Evolutionary conservation across 2,113 vertebrate species (phyloP).

Genomic region (Onychorhynchus coronatus): DNA sequence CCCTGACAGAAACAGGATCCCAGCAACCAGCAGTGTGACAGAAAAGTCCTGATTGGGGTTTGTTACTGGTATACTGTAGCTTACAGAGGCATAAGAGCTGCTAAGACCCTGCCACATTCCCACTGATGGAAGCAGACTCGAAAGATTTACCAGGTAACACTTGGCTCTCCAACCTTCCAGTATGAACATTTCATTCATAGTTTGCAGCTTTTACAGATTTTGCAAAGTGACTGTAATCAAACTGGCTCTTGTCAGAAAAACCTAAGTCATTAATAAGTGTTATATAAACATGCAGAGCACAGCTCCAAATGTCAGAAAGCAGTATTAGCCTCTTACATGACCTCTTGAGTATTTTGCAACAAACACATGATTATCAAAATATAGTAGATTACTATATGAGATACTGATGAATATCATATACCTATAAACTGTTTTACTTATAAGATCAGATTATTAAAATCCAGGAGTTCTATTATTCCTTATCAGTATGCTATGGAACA

Average conservation of each 20-base stretch:
- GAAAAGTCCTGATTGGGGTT: neutral
- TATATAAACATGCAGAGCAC: neutral
- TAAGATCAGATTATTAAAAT: neutral
- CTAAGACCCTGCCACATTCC: neutral
- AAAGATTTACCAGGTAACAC: neutral
- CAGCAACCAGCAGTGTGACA: neutral
- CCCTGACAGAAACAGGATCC: neutral
- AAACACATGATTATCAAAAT: neutral
- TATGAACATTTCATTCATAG: neutral
- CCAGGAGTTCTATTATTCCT: neutral
- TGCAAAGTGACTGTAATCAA: neutral
- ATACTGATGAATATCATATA: neutral
- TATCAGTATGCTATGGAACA: accelerated
- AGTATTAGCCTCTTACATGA: neutral
- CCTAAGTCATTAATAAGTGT: neutral
- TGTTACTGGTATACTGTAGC: neutral
- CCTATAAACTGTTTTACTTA: neutral
- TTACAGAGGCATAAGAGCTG: neutral
- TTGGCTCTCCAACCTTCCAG: neutral
- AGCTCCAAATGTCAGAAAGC: neutral
- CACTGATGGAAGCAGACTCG: neutral
- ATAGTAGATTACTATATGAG: neutral
- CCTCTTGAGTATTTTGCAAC: neutral
- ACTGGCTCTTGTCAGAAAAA: neutral
- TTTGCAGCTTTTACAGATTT: neutral